Base-by-base conservation (phyloP, 2,113 vertebrate genomes). In the Podarcis raffonei region DNA sequence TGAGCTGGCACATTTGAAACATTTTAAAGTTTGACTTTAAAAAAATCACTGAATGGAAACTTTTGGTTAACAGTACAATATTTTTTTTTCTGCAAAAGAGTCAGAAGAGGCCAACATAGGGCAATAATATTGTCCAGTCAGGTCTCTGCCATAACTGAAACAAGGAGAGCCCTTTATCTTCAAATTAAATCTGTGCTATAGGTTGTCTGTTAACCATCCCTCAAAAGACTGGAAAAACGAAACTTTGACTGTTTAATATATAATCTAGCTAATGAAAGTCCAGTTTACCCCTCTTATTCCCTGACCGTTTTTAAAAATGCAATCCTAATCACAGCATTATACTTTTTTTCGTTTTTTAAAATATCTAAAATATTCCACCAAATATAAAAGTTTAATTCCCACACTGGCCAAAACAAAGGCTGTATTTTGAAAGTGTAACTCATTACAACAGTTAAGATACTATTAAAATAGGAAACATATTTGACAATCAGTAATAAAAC, bases 391-490 rank as follows among this genome's bases (percentile, higher is more conserved):
- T 0, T 92, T 96, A 93, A 94, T 95, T 96, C 95, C 93, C 94
- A 23, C 90, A 86, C 94, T 96, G 96, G 94, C 93, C 94, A 95
- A 95, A 97, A 96, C 89, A 96, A 96, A 96, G 90, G 96, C 95
- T 88, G 96, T 92, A 96, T 95, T 96, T 96, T 95, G 96, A 97
- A 97, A 97, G 95, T 94, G 94, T 95, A 95, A 96, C 94, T 94
- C 93, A 92, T 91, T 95, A 95, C 93, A 94, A 93, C 92, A 96
- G 92, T 94, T 94, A 83, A 53, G 95, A 94, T 92, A 94, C 95
- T 97, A 97, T 89, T 97, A 97, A 86, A 97, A 97, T 95, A 97
- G 95, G 94, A 94, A 92, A 96, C 92, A 91, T 90, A 90, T 93
- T 93, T 62, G 91, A 94, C 92, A 89, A 94, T 95, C 76, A 0